Base-by-base conservation (phyloP, 2,113 vertebrate genomes). In the Trinectes maculatus region DNA sequence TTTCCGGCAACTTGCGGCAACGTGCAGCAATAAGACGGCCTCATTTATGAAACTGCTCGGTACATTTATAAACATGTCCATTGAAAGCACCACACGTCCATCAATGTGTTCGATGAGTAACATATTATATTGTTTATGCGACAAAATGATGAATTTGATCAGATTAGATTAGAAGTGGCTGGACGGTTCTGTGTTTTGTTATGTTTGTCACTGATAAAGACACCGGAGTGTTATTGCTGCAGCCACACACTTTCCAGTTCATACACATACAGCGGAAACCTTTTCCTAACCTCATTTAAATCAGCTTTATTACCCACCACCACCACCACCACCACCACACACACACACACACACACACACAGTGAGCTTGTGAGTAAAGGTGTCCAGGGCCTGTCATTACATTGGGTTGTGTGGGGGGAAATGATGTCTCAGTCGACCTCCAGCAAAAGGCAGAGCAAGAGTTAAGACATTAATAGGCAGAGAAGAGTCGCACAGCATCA, bases 391-490 rank as follows among this genome's bases (percentile, higher is more conserved):
- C 62, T 83, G 81, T 87, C 87, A 85, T 87, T 88, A 71, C 31
- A 69, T 37, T 24, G 39, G 66, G 64, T 21, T 18, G 58, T 61
- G 44, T 48, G 62, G 52, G 31, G n/a, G 60, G 64, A 84, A 74
- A 87, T 78, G 58, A 89, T 85, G 87, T 89, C 86, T 86, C 85
- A 68, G 85, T 84, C 65, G 82, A 83, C 74, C 68, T 70, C 61
- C 58, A 48, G 80, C 72, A 80, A 51, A 71, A 80, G 83, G 83
- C 74, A 81, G 72, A 81, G 84, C 84, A 81, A 75, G 75, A 81
- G 86, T 84, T 81, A 84, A 87, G 79, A 88, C 87, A 87, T 85
- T 89, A 89, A 89, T 84, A 86, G 86, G 87, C 73, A 82, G 74
- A 72, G 87, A 86, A 82, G 81, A 87, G 84, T 74, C 68, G 75